Base-by-base conservation (phyloP, 1,140 invertebrate genomes). In the Philopotamus ludificatus region DNA sequence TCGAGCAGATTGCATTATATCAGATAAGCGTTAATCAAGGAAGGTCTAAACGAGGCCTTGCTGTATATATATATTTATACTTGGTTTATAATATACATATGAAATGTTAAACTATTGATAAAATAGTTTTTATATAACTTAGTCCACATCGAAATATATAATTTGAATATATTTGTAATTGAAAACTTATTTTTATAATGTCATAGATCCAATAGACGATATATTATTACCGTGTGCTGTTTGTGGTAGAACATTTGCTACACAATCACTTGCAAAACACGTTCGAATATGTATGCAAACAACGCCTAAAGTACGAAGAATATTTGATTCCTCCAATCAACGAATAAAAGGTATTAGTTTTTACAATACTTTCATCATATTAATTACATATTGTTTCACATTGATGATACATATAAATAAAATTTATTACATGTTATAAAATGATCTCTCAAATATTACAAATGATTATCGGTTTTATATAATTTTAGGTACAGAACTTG, bases 401-500 rank as follows among this genome's bases (percentile, higher is more conserved):
- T 34, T 34, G 12, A 34, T 7, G 12, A 34, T 34, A 34, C 4
- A 34, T 34, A 34, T 34, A 7, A 34, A 4, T 7, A 34, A 7
- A 34, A 34, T 34, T 34, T 34, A 7, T 34, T 34, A 7, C 4
- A 34, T 34, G 12, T 7, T 34, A 34, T 34, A 34, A 34, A 34
- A 34, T 34, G 12, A 34, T n/a, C n/a, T n/a, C n/a, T n/a, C n/a
- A n/a, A n/a, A n/a, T n/a, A n/a, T n/a, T n/a, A n/a, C n/a, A n/a
- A n/a, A n/a, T n/a, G n/a, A n/a, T n/a, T n/a, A n/a, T n/a, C n/a
- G n/a, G n/a, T n/a, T n/a, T n/a, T n/a, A n/a, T n/a, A n/a, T n/a
- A n/a, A n/a, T n/a, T n/a, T 41, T 75, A 81, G 79, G 79, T 73
- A 81, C 83, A 68, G 82, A 81, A 67, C 74, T 81, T 73, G 79